Conservation (phyloP, 2,797 vertebrate species). For the Fringilla coelebs region DNA sequence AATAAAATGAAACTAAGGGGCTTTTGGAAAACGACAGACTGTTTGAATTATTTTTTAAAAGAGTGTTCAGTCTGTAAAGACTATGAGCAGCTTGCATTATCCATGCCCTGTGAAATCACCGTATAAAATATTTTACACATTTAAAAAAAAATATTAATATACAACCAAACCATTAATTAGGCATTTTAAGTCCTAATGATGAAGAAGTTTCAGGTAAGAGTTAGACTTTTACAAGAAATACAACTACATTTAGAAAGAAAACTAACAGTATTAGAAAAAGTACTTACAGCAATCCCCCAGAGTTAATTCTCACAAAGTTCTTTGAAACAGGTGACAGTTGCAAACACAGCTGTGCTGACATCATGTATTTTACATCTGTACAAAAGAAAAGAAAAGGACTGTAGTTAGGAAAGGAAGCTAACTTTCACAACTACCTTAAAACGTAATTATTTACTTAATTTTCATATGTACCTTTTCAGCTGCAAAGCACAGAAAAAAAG, state of each 20-base stretch:
- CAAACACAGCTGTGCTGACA: neutral
- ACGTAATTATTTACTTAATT: neutral
- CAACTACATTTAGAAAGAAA: neutral
- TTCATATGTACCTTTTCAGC: neutral
- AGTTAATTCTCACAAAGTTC: neutral
- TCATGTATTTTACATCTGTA: neutral
- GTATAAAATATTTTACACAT: neutral
- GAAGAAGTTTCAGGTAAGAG: neutral
- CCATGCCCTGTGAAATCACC: neutral
- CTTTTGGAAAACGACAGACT: neutral
- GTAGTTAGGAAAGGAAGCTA: neutral
- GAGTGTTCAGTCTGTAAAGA: neutral
- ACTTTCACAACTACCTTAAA: neutral
- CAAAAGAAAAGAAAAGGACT: neutral
- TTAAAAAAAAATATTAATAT: neutral
- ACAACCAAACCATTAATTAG: neutral
- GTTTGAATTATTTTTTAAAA: neutral
- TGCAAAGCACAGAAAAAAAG: neutral
- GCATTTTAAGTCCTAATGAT: neutral
- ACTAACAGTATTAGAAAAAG: neutral
- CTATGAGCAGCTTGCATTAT: neutral
- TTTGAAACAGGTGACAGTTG: neutral
- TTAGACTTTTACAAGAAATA: neutral
- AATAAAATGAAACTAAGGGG: neutral
- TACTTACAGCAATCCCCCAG: neutral